A percentile compares a stretch with the other conserved stretches of the same genome.
These are phyloP conservation scores for Cheilosia pagana DNA, from an alignment of 2,888 invertebrate genomes.

Conservation along the genomic window DNA sequence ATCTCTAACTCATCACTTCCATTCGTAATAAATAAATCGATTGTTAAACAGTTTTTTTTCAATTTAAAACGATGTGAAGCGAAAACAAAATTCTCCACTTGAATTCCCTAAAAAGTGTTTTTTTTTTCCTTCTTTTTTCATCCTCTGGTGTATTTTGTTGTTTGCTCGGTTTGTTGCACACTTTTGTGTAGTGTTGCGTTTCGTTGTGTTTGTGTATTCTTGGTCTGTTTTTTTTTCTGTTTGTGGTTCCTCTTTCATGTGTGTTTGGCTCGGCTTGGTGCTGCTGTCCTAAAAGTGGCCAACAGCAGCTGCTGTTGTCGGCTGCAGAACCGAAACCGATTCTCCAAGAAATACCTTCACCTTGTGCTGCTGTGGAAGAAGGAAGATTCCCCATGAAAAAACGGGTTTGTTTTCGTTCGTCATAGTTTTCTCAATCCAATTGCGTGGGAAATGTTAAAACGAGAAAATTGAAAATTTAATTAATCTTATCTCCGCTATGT, in stretches of 20 bases:
- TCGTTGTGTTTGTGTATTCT: conserved; percentile 17
- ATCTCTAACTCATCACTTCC: conserved; percentile 19
- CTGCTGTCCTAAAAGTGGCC: conserved; percentile 43
- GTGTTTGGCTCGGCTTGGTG: conserved; percentile 32
- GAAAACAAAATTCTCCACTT: conserved; percentile 5
- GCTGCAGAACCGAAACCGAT: conserved; percentile 21
- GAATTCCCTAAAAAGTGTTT: not conserved
- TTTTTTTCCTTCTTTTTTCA: not conserved
- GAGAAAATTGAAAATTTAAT: conserved; percentile 38
- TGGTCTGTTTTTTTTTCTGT: not conserved
- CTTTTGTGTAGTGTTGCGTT: conserved; percentile 9
- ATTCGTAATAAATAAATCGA: conserved; percentile 11
- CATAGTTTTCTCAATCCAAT: conserved; percentile 17
- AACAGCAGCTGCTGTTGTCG: conserved; percentile 51
- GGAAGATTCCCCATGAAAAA: conserved; percentile 43
- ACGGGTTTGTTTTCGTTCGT: conserved; percentile 41
- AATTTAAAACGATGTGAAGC: conserved; percentile 22
- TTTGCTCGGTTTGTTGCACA: conserved; percentile 28
- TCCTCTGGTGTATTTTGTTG: not conserved
- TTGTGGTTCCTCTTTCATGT: conserved; percentile 19
- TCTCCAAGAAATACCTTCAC: not conserved
- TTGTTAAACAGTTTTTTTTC: conserved; percentile 1
- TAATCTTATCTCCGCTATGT: conserved; percentile 12
- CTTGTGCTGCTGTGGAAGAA: conserved; percentile 16
- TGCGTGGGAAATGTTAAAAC: conserved; percentile 49